Conservation (phyloP, 1,140 invertebrate genomes). For the Lethocerus indicus region DNA sequence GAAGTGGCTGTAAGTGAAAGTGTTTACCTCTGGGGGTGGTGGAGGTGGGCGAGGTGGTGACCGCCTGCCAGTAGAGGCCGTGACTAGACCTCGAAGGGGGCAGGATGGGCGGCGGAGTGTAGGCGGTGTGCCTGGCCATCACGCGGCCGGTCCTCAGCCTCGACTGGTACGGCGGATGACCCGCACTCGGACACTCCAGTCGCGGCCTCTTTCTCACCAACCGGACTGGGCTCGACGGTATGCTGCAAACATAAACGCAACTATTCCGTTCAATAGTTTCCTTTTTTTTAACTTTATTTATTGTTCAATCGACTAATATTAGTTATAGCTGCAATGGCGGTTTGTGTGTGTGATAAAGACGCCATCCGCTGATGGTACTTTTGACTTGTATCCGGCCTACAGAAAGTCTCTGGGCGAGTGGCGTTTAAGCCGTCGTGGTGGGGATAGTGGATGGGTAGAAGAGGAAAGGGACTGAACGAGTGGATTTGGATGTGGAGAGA, state of each 20-base stretch:
- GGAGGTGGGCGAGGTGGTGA: slow-evolving; percentile 22
- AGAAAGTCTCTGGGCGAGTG: no score
- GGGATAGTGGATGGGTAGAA: no score
- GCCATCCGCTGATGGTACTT: no score
- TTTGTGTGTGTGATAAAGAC: no score
- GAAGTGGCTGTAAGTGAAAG: no score
- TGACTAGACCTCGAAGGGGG: slow-evolving; percentile 73
- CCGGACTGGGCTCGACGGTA: slow-evolving; percentile 40
- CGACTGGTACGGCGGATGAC: slow-evolving; percentile 25
- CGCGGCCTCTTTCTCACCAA: slow-evolving; percentile 42
- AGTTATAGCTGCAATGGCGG: no score
- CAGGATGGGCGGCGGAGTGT: slow-evolving; percentile 83
- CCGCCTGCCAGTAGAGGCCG: slow-evolving; percentile 56
- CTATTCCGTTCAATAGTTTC: not conserved
- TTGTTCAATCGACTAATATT: no score
- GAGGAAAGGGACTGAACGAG: no score
- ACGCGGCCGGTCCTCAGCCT: slow-evolving; percentile 35
- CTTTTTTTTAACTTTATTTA: slow-evolving; percentile 3
- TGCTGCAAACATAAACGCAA: slow-evolving; percentile 24
- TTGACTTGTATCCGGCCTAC: no score
- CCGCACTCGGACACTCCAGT: slow-evolving; percentile 27
- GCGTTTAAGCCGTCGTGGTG: no score
- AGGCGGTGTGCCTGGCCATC: slow-evolving; percentile 26
- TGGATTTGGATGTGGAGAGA: no score
- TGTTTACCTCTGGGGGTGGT: slow-evolving; percentile 19